Evolutionary conservation across 2,888 invertebrate species (phyloP).

Genomic region (Herminia tarsipennalis): DNA sequence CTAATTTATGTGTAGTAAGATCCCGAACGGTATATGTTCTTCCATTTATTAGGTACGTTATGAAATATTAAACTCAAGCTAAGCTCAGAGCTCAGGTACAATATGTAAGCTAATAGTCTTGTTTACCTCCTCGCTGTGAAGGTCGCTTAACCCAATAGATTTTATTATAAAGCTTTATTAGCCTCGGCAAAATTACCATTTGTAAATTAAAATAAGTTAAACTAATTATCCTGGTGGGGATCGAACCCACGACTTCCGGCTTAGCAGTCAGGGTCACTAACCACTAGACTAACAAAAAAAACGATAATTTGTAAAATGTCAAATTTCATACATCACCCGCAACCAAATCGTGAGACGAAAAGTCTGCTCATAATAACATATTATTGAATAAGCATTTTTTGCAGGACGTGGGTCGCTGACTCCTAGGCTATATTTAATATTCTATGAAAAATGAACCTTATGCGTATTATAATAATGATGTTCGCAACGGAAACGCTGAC

Average conservation of each 20-base stretch:
- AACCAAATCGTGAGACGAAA: slow-evolving; percentile 30
- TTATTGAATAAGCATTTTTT: slow-evolving; percentile 29
- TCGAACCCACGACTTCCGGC: too few species aligned
- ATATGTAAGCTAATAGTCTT: slow-evolving; percentile 5
- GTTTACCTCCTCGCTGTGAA: slow-evolving; percentile 8
- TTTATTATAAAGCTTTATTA: slow-evolving; percentile 6
- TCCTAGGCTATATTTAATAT: slow-evolving; percentile 5
- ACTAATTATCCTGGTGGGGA: not conserved
- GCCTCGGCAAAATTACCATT: slow-evolving; percentile 11
- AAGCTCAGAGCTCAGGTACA: not conserved
- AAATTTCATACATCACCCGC: slow-evolving; percentile 9
- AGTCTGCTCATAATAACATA: slow-evolving; percentile 27
- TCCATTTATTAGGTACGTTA: too few species aligned
- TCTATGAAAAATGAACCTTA: slow-evolving; percentile 14
- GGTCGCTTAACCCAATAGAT: slow-evolving; percentile 3
- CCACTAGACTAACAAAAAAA: not conserved
- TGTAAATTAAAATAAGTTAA: not conserved
- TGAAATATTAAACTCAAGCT: not conserved
- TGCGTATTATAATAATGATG: fast-evolving
- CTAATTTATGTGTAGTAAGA: too few species aligned
- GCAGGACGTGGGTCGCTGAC: slow-evolving; percentile 33
- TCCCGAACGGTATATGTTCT: too few species aligned
- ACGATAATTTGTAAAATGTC: slow-evolving; percentile 5
- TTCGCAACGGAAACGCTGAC: not conserved
- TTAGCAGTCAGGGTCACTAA: too few species aligned